Percentiles rank a stretch among this genome's conserved stretches.
Evolutionary conservation across 2,888 invertebrate genomes (phyloP).

Genomic region (Microctonus brassicae): DNA sequence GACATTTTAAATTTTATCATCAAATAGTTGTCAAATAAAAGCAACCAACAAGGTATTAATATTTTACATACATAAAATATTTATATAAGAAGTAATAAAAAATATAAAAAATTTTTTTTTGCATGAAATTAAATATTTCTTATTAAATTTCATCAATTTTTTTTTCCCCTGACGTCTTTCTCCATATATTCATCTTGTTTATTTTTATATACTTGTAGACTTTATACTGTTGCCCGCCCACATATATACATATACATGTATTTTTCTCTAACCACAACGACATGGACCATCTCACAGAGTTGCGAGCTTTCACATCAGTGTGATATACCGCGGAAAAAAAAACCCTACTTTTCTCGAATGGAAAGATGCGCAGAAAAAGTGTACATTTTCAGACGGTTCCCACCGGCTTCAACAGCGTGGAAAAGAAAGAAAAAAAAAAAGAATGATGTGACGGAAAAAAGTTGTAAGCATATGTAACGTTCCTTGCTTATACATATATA

Average conservation of each 20-base stretch:
- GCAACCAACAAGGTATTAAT: too few species aligned
- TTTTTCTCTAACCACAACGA: conserved; percentile 19
- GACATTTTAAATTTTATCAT: too few species aligned
- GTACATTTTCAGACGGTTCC: conserved; percentile 37
- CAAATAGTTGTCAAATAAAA: too few species aligned
- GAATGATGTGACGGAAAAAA: conserved; percentile 28
- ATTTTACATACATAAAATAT: too few species aligned
- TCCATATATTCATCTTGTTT: too few species aligned
- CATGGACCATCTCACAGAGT: conserved; percentile 27
- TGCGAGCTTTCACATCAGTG: conserved; percentile 41
- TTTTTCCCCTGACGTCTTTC: not conserved
- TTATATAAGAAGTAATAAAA: too few species aligned
- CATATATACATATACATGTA: not conserved
- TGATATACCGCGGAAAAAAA: conserved; percentile 41
- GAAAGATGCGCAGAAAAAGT: conserved; percentile 39
- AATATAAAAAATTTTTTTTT: too few species aligned
- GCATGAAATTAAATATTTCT: conserved; percentile 28
- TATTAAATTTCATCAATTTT: conserved; percentile 10
- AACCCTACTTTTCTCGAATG: conserved; percentile 45
- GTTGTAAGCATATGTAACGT: not conserved
- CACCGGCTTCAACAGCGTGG: conserved; percentile 22
- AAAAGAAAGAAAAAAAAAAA: conserved; percentile 24
- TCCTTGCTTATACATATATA: too few species aligned
- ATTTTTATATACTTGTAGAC: conserved; percentile 14
- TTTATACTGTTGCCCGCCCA: conserved; percentile 4